Evolutionary conservation across 2,113 vertebrate genomes (phyloP).

Genomic region (Stegastes partitus): DNA sequence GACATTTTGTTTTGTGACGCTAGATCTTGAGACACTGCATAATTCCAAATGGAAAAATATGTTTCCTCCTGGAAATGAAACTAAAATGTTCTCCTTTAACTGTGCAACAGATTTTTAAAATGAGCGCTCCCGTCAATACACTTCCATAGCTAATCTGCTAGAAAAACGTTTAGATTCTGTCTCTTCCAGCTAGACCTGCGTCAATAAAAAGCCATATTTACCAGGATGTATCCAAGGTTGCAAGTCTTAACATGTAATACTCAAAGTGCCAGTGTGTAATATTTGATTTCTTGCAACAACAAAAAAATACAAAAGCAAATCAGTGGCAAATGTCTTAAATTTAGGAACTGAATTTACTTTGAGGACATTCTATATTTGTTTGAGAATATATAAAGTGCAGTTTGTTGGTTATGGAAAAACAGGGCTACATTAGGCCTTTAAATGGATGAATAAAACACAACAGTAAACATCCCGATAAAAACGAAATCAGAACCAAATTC

Average conservation of each 20-base stretch:
- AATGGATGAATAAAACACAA: no score
- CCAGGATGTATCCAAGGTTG: neutral
- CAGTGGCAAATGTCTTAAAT: neutral
- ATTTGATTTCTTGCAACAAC: neutral
- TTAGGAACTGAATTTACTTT: neutral
- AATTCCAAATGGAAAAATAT: neutral
- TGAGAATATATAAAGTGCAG: neutral
- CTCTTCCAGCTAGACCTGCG: neutral
- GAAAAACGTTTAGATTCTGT: neutral
- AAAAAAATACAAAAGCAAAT: no score
- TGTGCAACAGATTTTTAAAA: constrained; percentile 7
- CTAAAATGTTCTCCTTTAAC: neutral
- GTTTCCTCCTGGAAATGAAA: neutral
- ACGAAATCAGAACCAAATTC: neutral
- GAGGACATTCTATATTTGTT: neutral
- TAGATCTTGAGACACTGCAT: no score
- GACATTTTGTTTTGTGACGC: neutral
- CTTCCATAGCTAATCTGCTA: neutral
- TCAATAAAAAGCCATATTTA: neutral
- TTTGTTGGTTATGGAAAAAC: neutral
- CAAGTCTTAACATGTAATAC: neutral
- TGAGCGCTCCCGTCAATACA: neutral
- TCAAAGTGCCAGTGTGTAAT: neutral
- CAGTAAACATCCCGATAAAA: neutral
- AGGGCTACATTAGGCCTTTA: neutral